Base-by-base conservation (phyloP, 2,113 vertebrate species). In the Sebastes schlegelii region DNA sequence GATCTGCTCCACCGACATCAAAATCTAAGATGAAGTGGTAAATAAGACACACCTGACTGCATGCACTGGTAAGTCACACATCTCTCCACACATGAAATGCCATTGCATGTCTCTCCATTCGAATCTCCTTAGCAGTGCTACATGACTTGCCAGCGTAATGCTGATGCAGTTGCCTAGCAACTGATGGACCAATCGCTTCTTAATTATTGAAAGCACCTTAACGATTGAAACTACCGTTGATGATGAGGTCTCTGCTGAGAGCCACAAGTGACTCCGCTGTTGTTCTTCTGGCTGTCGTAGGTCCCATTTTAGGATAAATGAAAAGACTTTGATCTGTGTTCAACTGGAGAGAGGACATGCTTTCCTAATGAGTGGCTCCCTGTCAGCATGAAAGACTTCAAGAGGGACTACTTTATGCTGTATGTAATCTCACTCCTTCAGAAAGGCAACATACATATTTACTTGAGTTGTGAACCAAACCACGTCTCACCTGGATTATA, bases 151-250 rank as follows among this genome's bases (percentile, higher is more conserved):
- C 82, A 79, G 75, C 61, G 80, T 84, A 90, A 93, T 91, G 76
- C 87, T 78, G 86, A 92, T 85, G 84, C 88, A 86, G 95, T 96
- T 95, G 92, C 95, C 87, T 95, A 92, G 95, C 94, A 96, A 96
- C 95, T 66, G 49, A 92, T 86, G 89, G 88, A 78, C 74, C 82
- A 83, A 77, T 80, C 0, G 72, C 82, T 73, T 90, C 71, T 85
- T 82, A 74, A 88, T 92, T 90, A 90, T 60, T 74, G 65, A 85
- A 82, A 91, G 55, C 80, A 90, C 83, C 88, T 92, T 91, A 86
- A 82, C 87, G 88, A 83, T 75, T 88, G 78, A 82, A 86, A 80
- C 26, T 73, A 84, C 71, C 86, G 90, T 89, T 85, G 82, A 91
- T 83, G 81, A 88, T 61, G 61, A 80, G 40, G 60, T 43, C 78